Evolutionary conservation across 2,113 vertebrate genomes (phyloP).

Genomic region (Psittacula cyanocephala): DNA sequence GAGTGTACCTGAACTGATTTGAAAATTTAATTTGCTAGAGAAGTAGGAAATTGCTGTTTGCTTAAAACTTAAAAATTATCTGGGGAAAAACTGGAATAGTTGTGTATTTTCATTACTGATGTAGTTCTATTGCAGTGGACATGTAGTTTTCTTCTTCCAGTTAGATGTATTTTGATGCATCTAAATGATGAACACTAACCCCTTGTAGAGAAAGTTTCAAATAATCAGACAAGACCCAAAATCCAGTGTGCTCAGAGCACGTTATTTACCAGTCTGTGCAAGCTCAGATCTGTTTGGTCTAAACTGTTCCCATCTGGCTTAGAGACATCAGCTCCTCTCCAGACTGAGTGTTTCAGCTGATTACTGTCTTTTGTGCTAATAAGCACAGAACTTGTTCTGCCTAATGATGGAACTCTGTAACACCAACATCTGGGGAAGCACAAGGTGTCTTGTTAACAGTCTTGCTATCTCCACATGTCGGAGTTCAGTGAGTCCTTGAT

Average conservation of each 20-base stretch:
- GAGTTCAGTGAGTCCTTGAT: neutral
- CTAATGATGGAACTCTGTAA: neutral
- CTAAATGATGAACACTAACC: neutral
- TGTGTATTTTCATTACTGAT: neutral
- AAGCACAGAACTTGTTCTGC: conserved; percentile 19
- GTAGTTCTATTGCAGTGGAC: neutral
- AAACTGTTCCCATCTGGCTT: conserved; percentile 13
- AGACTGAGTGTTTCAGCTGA: conserved; percentile 64
- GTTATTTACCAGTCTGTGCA: neutral
- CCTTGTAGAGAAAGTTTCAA: neutral
- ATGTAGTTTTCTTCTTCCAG: neutral
- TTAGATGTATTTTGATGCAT: neutral
- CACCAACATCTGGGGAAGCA: conserved; percentile 38
- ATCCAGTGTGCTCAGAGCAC: neutral
- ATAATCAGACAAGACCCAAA: neutral
- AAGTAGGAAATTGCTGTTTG: neutral
- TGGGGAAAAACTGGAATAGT: neutral
- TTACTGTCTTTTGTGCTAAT: conserved; percentile 46
- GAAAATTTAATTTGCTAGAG: neutral
- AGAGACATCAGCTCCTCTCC: conserved; percentile 30
- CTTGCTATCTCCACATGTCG: neutral
- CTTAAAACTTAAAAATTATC: neutral
- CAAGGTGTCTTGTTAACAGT: conserved; percentile 24
- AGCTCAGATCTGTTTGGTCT: neutral
- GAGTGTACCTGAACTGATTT: neutral